These are phyloP conservation scores for Leptoteleia sp. DNA, from an alignment of 1,140 invertebrate genomes.

Conservation along the genomic window DNA sequence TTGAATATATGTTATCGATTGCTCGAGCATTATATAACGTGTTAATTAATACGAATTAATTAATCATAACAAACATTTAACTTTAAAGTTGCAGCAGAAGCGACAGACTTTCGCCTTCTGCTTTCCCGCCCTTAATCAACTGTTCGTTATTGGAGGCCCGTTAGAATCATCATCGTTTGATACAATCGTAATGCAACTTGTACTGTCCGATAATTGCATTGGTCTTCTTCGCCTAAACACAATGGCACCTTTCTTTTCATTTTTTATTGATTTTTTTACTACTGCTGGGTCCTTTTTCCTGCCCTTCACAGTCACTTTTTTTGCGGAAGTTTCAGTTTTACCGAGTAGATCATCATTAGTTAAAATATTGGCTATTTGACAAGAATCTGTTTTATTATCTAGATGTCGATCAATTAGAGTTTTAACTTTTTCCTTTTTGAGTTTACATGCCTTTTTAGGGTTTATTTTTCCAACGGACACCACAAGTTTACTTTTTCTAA, in stretches of 20 bases:
- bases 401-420: conserved; percentile 23
- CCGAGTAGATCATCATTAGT: neutral
- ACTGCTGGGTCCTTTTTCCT: conserved; percentile 4
- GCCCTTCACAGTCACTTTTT: neutral
- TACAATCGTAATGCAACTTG: neutral
- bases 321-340: neutral
- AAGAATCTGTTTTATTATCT: conserved; percentile 8
- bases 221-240: conserved; percentile 8
- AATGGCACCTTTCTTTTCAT: conserved; percentile 2
- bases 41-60: no score
- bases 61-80: neutral
- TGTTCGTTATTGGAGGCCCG: no score
- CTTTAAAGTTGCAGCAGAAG: no score
- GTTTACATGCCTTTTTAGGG: conserved; percentile 35
- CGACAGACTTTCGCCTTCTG: no score
- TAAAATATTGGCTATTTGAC: no score
- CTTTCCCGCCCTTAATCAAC: no score
- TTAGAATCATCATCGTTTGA: conserved; percentile 3
- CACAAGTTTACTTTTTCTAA: conserved; percentile 34
- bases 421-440: conserved; percentile 38
- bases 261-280: neutral
- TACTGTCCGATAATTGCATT: neutral
- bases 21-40: no score
- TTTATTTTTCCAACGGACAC: conserved; percentile 38
- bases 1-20: no score